These are phyloP conservation scores for Laticauda laticaudata DNA, from an alignment of 2,113 vertebrate genomes.

Conservation along the genomic window DNA sequence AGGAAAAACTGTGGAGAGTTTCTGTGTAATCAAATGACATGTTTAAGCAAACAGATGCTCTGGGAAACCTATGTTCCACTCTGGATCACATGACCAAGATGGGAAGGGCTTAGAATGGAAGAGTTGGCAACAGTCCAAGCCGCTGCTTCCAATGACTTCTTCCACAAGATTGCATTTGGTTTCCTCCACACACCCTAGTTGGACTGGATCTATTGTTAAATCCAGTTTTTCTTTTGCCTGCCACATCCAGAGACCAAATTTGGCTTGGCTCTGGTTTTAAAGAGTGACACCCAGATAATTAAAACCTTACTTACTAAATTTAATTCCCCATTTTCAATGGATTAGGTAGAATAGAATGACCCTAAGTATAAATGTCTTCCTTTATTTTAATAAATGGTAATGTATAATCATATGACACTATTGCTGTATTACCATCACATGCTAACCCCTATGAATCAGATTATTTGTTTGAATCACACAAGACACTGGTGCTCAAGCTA, in stretches of 20 bases:
- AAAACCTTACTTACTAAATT: background rate
- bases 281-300: background rate
- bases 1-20: background rate
- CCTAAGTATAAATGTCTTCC: background rate
- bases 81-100: background rate
- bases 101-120: background rate
- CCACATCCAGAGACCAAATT: background rate
- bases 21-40: background rate
- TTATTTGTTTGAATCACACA: background rate
- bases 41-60: background rate
- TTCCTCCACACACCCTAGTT: background rate
- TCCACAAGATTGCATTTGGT: background rate
- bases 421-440: background rate
- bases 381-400: background rate
- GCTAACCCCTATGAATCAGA: background rate
- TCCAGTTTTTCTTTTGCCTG: background rate
- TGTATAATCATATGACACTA: background rate
- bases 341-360: background rate
- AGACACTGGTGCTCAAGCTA: background rate
- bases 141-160: background rate
- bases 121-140: background rate
- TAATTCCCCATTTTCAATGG: background rate
- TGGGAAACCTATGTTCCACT: background rate
- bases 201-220: background rate
- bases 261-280: background rate